Evolutionary conservation across 2,113 vertebrate species (phyloP), one percentile per base, ranked within the genome.

Genomic region (Beaufortia kweichowensis): DNA sequence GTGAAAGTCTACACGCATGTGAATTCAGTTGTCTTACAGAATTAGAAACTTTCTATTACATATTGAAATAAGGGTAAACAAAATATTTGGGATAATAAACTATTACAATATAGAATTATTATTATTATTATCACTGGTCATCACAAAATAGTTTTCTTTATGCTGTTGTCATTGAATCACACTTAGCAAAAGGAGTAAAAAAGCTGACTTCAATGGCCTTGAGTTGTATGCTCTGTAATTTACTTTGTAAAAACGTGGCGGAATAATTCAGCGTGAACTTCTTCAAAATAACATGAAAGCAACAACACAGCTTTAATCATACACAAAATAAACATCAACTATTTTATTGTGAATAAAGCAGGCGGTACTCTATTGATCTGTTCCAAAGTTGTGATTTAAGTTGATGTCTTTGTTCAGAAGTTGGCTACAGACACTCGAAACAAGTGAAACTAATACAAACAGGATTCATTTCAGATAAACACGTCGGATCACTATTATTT

Each of bases 141-240:
- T 90, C 93, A 91, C 93, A 93, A 94, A 90, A 89, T 88, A 90
- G 86, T 94, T 94, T 93, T 95, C 92, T 94, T 93, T 91, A 90
- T 86, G 88, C 91, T 94, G 92, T 94, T 95, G 93, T 93, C 90
- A 82, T 89, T 92, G 93, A 94, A 94, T 87, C 88, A 85, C 85
- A 87, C 88, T 78, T 86, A 90, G 94, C 93, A 96, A 96, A 95
- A 94, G 90, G 46, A 31, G 1, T 17, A 76, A 29, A 64, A 65
- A 55, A 59, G 87, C 76, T 83, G 86, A 91, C 91, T 91, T 93
- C 93, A 91, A 92, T 94, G 92, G 91, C 92, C 93, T 94, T 92
- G 89, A 90, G 88, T 89, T 91, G 90, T 90, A 89, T 85, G 84
- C 92, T 88, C 87, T 93, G 90, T 91, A 90, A 91, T 86, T 87